phyloP scores from a whole-genome alignment of 2,113 vertebrate species.

The Eudyptes chrysolophus region DNA sequence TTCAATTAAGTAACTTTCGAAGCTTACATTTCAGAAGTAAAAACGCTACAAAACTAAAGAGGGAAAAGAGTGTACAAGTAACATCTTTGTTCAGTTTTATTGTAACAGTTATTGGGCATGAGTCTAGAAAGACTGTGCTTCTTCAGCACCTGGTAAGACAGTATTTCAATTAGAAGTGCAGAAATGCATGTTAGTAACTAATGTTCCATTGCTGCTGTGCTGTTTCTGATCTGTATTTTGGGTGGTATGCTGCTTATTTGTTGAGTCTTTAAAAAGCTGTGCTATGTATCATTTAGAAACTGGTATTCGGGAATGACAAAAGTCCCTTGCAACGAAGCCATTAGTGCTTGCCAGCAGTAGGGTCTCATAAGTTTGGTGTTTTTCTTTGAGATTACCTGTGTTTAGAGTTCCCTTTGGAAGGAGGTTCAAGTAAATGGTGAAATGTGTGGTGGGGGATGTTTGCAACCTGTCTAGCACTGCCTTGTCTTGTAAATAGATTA shows the following conservation, averaged over 20 bases:
- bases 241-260: background rate
- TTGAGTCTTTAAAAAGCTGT: background rate
- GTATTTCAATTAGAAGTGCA: background rate
- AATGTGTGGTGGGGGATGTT: background rate
- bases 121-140: background rate
- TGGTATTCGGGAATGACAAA: background rate
- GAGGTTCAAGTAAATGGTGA: background rate
- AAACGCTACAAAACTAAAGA: background rate
- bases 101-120: background rate
- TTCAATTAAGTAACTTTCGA: background rate
- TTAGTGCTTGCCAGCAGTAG: background rate
- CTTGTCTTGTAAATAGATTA: background rate
- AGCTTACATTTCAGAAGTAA: background rate
- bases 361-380: background rate
- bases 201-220: background rate
- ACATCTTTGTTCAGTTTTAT: background rate
- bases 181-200: background rate
- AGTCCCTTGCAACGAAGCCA: background rate
- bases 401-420: background rate
- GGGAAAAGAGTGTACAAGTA: background rate
- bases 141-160: background rate
- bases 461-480: background rate
- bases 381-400: background rate
- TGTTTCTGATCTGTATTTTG: background rate
- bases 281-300: background rate